A percentile compares a stretch with the other conserved stretches of the same genome.
Evolutionary conservation across 2,888 invertebrate species (phyloP).

Genomic region (Eupithecia inturbata): DNA sequence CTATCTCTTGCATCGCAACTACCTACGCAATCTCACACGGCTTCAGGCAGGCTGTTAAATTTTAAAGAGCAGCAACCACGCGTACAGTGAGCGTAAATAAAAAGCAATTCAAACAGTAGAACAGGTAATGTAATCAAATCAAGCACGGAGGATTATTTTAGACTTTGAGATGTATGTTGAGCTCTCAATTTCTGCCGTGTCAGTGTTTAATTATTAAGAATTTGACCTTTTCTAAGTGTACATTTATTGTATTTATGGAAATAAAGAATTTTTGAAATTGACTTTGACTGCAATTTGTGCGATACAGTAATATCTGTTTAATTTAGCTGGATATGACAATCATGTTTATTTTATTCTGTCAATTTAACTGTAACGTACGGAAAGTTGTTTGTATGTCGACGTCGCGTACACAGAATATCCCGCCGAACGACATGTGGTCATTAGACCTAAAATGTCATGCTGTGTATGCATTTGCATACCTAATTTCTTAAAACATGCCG

Average conservation of each 20-base stretch:
- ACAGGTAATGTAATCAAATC: neutral
- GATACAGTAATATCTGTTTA: neutral
- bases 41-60: neutral
- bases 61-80: constrained; percentile 2
- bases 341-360: neutral
- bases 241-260: too few species aligned
- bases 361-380: constrained; percentile 3
- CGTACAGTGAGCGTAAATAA: neutral
- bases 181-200: too few species aligned
- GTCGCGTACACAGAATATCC: constrained; percentile 4
- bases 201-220: too few species aligned
- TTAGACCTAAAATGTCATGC: constrained; percentile 17
- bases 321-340: neutral
- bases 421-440: constrained; percentile 11
- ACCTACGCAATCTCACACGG: neutral
- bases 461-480: constrained; percentile 28
- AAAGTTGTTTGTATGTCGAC: constrained; percentile 3
- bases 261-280: too few species aligned
- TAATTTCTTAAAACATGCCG: constrained; percentile 48
- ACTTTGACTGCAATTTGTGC: neutral
- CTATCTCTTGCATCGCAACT: neutral
- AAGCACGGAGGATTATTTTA: neutral
- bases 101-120: neutral
- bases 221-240: too few species aligned
- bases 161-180: neutral